Conservation (phyloP, 2,888 invertebrate species). For the Coenonympha glycerion region DNA sequence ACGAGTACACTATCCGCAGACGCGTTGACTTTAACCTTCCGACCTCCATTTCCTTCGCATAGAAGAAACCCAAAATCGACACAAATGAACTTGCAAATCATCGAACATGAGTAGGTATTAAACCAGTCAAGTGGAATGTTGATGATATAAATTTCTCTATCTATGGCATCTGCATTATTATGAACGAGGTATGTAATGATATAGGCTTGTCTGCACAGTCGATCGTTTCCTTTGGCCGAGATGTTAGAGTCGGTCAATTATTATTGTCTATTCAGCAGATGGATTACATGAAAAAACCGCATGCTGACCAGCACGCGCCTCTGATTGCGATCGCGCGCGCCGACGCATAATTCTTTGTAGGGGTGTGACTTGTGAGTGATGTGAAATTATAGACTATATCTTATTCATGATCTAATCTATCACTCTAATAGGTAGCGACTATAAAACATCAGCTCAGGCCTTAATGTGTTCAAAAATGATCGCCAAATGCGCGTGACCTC, state of each 20-base stretch:
- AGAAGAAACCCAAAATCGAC: conserved; percentile 19
- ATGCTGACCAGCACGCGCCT: conserved; percentile 40
- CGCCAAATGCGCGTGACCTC: too few species aligned
- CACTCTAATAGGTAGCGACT: too few species aligned
- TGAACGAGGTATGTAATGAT: conserved; percentile 38
- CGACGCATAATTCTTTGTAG: conserved; percentile 17
- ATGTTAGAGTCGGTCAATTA: conserved; percentile 40
- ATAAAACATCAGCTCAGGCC: too few species aligned
- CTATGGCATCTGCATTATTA: conserved; percentile 17
- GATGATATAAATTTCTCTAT: conserved; percentile 26
- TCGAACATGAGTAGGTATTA: conserved; percentile 24
- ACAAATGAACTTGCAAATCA: conserved; percentile 31
- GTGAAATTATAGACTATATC: too few species aligned
- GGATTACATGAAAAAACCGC: conserved; percentile 55
- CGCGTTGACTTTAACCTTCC: conserved; percentile 37
- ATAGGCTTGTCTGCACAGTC: conserved; percentile 31
- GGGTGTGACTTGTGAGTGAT: neutral
- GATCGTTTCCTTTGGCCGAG: conserved; percentile 45
- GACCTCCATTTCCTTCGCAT: conserved; percentile 38
- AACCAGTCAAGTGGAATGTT: conserved; percentile 22
- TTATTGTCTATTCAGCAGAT: conserved; percentile 46
- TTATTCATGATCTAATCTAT: too few species aligned
- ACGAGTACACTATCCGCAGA: conserved; percentile 37
- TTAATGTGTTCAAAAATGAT: too few species aligned
- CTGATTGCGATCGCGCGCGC: conserved; percentile 29